phyloP scores from a whole-genome alignment of 2,888 invertebrate species.

The Eurois occulta region DNA sequence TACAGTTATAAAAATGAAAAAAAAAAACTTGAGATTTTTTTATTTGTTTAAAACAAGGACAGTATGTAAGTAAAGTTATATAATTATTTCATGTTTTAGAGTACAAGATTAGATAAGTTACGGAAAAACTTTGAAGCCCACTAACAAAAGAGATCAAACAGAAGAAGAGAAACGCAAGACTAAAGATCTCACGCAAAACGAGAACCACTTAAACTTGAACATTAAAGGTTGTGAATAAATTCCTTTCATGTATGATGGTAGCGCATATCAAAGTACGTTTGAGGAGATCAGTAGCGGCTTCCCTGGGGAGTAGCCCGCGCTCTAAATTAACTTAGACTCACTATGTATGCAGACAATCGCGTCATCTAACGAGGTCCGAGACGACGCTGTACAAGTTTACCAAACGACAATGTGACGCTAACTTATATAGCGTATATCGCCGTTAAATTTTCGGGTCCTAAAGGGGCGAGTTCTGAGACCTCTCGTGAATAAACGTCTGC shows the following conservation, averaged over 20 bases:
- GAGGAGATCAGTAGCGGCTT: constrained; percentile 78
- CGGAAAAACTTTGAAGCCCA: constrained; percentile 3
- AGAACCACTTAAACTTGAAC: constrained; percentile 61
- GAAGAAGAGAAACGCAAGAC: constrained; percentile 41
- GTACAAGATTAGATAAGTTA: constrained; percentile 9
- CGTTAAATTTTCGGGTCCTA: constrained; percentile 73
- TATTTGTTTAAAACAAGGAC: background rate
- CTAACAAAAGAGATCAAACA: constrained; percentile 4
- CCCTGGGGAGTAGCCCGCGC: constrained; percentile 78
- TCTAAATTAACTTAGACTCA: constrained; percentile 88
- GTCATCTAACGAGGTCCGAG: constrained; percentile 84
- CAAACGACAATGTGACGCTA: constrained; percentile 71
- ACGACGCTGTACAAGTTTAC: constrained; percentile 77
- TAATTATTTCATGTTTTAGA: background rate
- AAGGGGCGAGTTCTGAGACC: constrained; percentile 58
- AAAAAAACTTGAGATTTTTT: background rate
- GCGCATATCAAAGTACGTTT: constrained; percentile 82
- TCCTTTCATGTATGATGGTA: constrained; percentile 75
- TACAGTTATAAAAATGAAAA: background rate
- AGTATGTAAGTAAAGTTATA: background rate
- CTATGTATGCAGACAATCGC: constrained; percentile 88
- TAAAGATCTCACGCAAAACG: constrained; percentile 36
- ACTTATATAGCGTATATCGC: constrained; percentile 69
- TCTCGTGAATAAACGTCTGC: constrained; percentile 57
- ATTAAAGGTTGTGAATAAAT: constrained; percentile 73